These are phyloP conservation scores for Arrhamphus sclerolepis DNA, from an alignment of 2,797 vertebrate genomes.

Conservation along the genomic window DNA sequence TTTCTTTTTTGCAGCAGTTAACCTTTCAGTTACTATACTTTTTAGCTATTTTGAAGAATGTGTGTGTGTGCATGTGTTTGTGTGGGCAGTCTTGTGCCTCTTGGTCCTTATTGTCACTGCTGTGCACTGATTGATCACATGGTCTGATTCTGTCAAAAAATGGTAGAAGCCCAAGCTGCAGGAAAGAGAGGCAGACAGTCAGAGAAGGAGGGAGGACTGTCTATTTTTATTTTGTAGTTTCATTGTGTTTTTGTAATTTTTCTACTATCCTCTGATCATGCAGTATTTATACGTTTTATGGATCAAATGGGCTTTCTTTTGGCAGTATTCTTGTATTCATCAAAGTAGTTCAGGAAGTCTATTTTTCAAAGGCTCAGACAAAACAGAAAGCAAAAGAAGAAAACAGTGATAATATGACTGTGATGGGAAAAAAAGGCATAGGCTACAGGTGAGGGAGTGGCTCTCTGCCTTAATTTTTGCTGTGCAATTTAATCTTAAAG, in stretches of 20 bases:
- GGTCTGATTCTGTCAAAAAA: slow-evolving; percentile 72
- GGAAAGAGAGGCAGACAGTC: slow-evolving; percentile 21
- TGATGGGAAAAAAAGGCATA: slow-evolving; percentile 1
- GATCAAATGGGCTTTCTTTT: not conserved
- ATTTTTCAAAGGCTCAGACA: not conserved
- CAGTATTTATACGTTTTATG: not conserved
- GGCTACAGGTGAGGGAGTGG: not conserved
- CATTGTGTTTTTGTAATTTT: slow-evolving; percentile 14
- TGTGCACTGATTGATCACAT: slow-evolving; percentile 70
- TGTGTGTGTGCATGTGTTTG: slow-evolving; percentile 20
- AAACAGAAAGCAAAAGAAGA: not conserved
- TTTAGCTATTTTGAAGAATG: slow-evolving; percentile 11
- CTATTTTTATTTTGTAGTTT: slow-evolving; percentile 26
- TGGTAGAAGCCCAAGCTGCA: slow-evolving; percentile 26
- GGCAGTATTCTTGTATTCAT: not conserved
- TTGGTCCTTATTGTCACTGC: slow-evolving; percentile 55
- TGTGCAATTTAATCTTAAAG: slow-evolving; percentile 4
- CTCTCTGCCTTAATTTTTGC: not conserved
- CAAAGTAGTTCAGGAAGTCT: not conserved
- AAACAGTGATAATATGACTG: not conserved
- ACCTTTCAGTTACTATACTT: slow-evolving; percentile 41
- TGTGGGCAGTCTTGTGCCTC: slow-evolving; percentile 45
- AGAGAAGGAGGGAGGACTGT: slow-evolving; percentile 6
- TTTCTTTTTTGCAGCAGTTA: slow-evolving; percentile 28
- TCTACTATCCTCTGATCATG: slow-evolving; percentile 19